phyloP scores from a whole-genome alignment of 2,797 vertebrate genomes.

The Manis pentadactyla region DNA sequence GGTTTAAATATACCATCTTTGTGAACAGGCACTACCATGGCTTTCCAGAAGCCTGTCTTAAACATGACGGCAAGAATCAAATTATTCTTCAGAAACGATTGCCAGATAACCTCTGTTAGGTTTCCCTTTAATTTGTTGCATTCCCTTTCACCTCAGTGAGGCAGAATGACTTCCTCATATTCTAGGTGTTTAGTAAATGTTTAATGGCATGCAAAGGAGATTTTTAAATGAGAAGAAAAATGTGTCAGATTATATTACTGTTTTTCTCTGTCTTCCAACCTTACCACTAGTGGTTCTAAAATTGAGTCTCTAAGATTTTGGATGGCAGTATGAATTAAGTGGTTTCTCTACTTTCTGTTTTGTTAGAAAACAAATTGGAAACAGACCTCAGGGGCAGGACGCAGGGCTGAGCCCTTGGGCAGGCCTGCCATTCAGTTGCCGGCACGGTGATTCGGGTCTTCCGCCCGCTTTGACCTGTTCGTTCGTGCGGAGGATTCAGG shows the following conservation, averaged over 20 bases:
- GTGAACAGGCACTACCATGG: neutral
- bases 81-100: conserved; percentile 18
- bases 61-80: neutral
- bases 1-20: neutral
- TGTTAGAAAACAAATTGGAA: conserved; percentile 56
- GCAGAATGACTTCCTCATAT: neutral
- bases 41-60: conserved; percentile 15
- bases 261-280: conserved; percentile 1
- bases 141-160: neutral
- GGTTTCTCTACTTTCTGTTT: neutral
- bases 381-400: neutral
- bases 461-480: neutral
- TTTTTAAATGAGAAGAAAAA: conserved; percentile 46
- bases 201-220: neutral
- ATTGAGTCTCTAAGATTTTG: neutral
- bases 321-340: neutral
- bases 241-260: neutral
- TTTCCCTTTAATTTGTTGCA: neutral
- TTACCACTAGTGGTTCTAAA: conserved; percentile 9
- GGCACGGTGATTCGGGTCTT: neutral
- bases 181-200: neutral
- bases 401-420: neutral
- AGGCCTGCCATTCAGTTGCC: neutral
- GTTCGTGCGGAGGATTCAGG: neutral
- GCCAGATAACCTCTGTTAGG: neutral